Conservation (phyloP, 2,888 invertebrate species). For the Xestoiulus laeticollis region DNA sequence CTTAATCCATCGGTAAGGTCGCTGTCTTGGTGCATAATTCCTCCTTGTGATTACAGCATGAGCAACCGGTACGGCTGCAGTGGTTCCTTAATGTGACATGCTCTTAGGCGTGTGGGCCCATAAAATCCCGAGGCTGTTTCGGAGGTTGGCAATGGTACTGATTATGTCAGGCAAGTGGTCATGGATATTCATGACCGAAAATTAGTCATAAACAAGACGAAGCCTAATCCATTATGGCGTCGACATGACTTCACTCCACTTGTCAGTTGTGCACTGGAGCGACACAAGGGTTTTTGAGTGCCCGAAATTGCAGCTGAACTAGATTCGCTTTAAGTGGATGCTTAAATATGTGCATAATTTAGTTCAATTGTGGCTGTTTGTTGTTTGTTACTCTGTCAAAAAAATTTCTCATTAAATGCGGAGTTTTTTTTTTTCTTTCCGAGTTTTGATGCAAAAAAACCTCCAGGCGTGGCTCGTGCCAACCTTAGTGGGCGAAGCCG, state of each 20-base stretch:
- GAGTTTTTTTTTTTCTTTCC: neutral
- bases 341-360: slow-evolving; percentile 32
- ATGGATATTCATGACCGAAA: slow-evolving; percentile 34
- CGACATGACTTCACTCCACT: slow-evolving; percentile 1
- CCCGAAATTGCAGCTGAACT: slow-evolving; percentile 21
- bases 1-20: no score
- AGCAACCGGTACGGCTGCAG: neutral
- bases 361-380: slow-evolving; percentile 34
- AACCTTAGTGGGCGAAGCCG: neutral
- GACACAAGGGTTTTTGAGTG: neutral
- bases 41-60: neutral
- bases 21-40: no score
- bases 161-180: slow-evolving; percentile 22
- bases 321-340: slow-evolving; percentile 37
- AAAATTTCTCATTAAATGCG: slow-evolving; percentile 35
- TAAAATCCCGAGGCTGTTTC: neutral
- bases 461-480: slow-evolving; percentile 48
- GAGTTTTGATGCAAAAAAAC: slow-evolving; percentile 32
- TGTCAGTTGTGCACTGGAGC: neutral
- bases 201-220: slow-evolving; percentile 21
- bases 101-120: neutral
- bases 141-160: slow-evolving; percentile 22
- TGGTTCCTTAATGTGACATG: neutral
- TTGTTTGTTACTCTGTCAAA: slow-evolving; percentile 28
- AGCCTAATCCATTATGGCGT: slow-evolving; percentile 28